Evolutionary conservation across 37 sponge, comb jelly and placozoan genomes (phyloP).

Genomic region (Theonella swinhoei): DNA sequence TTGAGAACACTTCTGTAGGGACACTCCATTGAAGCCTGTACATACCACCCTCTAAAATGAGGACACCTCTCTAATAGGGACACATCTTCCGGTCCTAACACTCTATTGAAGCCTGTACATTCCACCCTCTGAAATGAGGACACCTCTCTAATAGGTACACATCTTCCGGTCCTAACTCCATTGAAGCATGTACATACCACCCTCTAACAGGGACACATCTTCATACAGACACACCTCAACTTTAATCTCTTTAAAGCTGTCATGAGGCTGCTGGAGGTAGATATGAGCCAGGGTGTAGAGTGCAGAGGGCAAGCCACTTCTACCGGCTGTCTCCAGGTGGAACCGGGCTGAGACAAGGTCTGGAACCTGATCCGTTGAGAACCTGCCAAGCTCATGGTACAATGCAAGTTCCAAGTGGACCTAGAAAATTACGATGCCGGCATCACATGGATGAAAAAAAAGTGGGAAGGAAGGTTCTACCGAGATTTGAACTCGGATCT

Average conservation of each 20-base stretch:
- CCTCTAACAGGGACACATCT: too few species aligned
- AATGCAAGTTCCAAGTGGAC: conserved; percentile 81
- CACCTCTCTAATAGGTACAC: too few species aligned
- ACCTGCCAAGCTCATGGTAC: conserved; percentile 82
- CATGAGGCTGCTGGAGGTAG: conserved; percentile 72
- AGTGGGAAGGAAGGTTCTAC: conserved; percentile 70
- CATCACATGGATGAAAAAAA: background rate
- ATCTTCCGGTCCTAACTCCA: too few species aligned
- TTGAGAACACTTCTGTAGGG: too few species aligned
- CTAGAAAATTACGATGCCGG: conserved; percentile 23
- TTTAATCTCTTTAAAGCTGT: conserved; percentile 39
- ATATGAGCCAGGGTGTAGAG: conserved; percentile 50
- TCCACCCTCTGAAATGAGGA: too few species aligned
- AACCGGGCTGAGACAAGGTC: conserved; percentile 50
- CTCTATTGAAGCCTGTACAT: too few species aligned
- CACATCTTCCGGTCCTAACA: too few species aligned
- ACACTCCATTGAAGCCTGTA: too few species aligned
- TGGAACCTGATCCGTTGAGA: conserved; percentile 65
- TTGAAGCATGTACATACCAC: too few species aligned
- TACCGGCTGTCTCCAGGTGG: conserved; percentile 75
- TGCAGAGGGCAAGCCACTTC: conserved; percentile 39
- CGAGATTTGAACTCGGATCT: conserved; percentile 95
- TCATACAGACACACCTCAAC: too few species aligned
- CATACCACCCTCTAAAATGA: too few species aligned
- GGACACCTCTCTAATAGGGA: too few species aligned